Base-by-base conservation (phyloP, 2,888 invertebrate genomes). In the Apoderus coryli region DNA sequence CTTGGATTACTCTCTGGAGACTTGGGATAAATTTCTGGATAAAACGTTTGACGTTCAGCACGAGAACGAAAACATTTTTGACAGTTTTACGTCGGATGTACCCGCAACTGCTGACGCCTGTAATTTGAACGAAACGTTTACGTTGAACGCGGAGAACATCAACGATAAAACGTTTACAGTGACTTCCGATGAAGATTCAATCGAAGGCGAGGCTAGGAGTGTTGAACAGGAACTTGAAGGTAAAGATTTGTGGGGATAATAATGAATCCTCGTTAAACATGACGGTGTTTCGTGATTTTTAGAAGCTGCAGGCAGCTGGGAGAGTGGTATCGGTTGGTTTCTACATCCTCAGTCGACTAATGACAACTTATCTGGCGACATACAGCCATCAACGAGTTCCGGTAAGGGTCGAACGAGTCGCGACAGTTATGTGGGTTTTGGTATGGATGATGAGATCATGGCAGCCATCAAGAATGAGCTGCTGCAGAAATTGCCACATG, bases 401-500 rank as follows among this genome's bases (percentile, higher is more conserved):
- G 32, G 34, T 37, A 22, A 19, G 6, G n/a, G n/a, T 19, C 25
- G 25, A 15, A 13, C 15, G 45, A 4, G 34, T 44, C 4, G 4
- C 36, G 48, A 43, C 29, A 56, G 54, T 25, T 67, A 70, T 37
- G 68, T 69, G 11, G 63, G 66, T 1, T 65, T 71, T 33, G 64
- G 64, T 10, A 57, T 76, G 35, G 75, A 78, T 45, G 76, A 76
- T 45, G 77, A 76, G 46, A 72, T 74, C 41, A 74, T 77, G 44
- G 64, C 71, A 22, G 77, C 77, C 2, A 63, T 79, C 35, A 59
- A 78, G 35, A 76, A 74, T 44, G 79, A 79, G 51, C 53, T 79
- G 25, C 63, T 72, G 42, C 65, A 73, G 43, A 79, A 78, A 52
- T 58, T 79, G 39, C 77, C 78, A 6, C 63, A 72, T 34, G 75